Conservation (phyloP, 2,797 vertebrate species). For the Pangasius krempfi region DNA sequence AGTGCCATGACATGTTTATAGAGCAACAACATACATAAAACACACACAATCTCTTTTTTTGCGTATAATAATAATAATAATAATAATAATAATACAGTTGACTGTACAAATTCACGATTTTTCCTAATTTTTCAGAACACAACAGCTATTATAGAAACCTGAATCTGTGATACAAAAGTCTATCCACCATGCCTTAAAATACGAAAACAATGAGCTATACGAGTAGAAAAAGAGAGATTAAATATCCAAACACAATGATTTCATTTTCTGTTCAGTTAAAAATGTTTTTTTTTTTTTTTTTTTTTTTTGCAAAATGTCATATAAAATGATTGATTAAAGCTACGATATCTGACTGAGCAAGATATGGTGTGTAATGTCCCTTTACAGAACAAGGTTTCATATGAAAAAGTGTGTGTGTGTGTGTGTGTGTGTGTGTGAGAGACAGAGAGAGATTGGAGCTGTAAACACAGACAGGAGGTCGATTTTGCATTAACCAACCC, state of each 20-base stretch:
- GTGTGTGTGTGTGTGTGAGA: constrained; percentile 95
- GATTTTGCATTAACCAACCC: constrained; percentile 92
- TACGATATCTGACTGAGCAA: constrained; percentile 92
- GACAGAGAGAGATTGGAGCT: constrained; percentile 83
- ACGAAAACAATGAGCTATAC: constrained; percentile 99
- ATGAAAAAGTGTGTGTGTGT: constrained; percentile 83
- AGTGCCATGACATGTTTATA: constrained; percentile 96
- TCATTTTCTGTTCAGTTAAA: not conserved
- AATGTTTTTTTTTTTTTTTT: not conserved
- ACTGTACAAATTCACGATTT: constrained; percentile 98
- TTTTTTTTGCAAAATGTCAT: constrained; percentile 62
- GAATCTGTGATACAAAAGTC: constrained; percentile 98
- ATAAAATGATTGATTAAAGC: constrained; percentile 94
- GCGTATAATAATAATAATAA: constrained; percentile 78
- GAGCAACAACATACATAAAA: constrained; percentile 96
- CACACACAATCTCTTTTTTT: constrained; percentile 92
- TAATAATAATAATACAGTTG: constrained; percentile 84
- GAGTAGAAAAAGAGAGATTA: constrained; percentile 96
- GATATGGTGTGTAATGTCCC: constrained; percentile 72
- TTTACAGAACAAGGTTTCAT: constrained; percentile 57
- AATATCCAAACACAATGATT: constrained; percentile 99
- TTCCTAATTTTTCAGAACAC: constrained; percentile 89
- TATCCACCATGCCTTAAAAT: constrained; percentile 99
- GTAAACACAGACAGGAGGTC: constrained; percentile 97
- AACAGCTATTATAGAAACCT: constrained; percentile 97